Evolutionary conservation across 2,888 invertebrate genomes (phyloP).

Genomic region (Ophion ellenae): DNA sequence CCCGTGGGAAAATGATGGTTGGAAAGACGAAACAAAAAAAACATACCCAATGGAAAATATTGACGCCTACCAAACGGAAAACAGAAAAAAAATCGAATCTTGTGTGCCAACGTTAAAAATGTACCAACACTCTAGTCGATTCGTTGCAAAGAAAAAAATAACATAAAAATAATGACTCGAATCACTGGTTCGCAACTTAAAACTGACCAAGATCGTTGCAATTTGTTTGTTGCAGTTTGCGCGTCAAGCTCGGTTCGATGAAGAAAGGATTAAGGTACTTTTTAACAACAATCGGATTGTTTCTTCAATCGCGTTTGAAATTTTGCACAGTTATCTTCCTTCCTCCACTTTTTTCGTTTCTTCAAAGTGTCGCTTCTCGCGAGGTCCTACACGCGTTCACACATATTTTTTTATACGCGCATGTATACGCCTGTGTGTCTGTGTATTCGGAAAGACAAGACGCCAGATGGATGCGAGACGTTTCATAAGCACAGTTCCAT

Average conservation of each 20-base stretch:
- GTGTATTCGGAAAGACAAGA: slow-evolving; percentile 16
- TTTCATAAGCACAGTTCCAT: slow-evolving; percentile 53
- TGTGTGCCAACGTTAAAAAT: slow-evolving; percentile 31
- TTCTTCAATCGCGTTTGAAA: background rate
- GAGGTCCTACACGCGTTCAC: background rate
- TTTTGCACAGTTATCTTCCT: background rate
- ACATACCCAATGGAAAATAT: background rate
- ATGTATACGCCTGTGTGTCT: slow-evolving; percentile 8
- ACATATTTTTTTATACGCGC: background rate
- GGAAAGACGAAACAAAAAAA: slow-evolving; percentile 7
- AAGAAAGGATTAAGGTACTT: slow-evolving; percentile 19
- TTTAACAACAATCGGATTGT: background rate
- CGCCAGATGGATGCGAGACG: slow-evolving; percentile 42
- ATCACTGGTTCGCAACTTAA: slow-evolving; percentile 37
- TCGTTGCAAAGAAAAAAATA: background rate
- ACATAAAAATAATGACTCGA: slow-evolving; percentile 5
- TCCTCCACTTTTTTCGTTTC: background rate
- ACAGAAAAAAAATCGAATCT: background rate
- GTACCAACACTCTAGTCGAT: slow-evolving; percentile 10
- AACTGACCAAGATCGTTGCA: background rate
- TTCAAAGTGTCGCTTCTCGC: background rate
- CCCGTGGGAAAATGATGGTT: background rate
- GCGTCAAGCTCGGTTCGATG: slow-evolving; percentile 27
- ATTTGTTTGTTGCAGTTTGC: background rate
- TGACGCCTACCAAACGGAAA: background rate